Base-by-base conservation (phyloP, 2,113 vertebrate species). In the Emberiza fucata region DNA sequence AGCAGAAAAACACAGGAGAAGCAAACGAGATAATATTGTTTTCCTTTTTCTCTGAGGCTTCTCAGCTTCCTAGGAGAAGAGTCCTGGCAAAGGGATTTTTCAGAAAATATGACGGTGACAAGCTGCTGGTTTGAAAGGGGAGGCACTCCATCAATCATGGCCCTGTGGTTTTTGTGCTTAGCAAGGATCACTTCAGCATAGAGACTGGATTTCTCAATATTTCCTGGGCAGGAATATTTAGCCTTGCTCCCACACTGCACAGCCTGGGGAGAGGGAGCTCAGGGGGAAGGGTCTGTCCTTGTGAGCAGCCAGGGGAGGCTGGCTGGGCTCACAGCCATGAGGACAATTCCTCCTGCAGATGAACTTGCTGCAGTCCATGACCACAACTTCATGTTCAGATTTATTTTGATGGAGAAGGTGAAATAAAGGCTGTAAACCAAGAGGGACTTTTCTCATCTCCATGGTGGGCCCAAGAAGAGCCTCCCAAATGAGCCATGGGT, bases 111-210 rank as follows among this genome's bases (percentile, higher is more conserved):
- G 47, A 14, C 24, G 14, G 47, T 48, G 47, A 48, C 47, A 25
- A 14, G 23, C 47, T 61, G 29, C 2, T 78, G 86, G 53, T 60
- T 71, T 29, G 59, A n/a, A 22, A 53, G 75, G 1, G 8, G 22
- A 45, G 84, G 81, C 11, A 3, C 90, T 86, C 76, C 93, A 95
- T 96, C 91, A 88, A 76, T 95, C 94, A 95, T 86, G 68, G 72
- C 2, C 1, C 0, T 47, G 95, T 54, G 93, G 95, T 37, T 96
- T 92, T 33, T 5, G 0, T 69, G 95, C 92, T 69, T n/a, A 33
- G 80, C 39, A 71, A 86, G 85, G 66, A 89, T 73, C 70, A 1
- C 66, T 88, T 56, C 29, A 66, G 68, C 71, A 40, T 37, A 80
- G 88, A 47, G 90, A 7, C 57, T 66, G 90, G 64, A 81, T 97